These are phyloP conservation scores for Lithobates sylvaticus DNA, from an alignment of 2,797 vertebrate species.

Conservation along the genomic window DNA sequence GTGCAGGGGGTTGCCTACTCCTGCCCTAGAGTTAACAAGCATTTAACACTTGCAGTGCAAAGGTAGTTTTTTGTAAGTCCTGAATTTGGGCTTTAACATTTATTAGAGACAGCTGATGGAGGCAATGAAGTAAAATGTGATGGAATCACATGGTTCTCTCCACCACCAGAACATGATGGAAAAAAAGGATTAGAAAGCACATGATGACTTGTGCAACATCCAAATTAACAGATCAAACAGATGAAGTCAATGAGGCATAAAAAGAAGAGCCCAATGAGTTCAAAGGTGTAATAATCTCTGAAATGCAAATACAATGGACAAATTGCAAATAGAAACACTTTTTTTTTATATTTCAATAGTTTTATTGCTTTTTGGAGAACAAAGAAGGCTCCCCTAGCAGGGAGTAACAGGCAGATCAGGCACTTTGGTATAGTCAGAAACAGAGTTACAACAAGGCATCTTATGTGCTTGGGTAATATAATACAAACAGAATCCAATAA, in stretches of 20 bases:
- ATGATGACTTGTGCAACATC: not conserved
- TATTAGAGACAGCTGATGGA: not conserved
- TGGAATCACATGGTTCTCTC: constrained; percentile 2
- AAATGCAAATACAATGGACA: not conserved
- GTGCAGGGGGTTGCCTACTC: no score
- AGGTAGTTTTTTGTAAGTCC: no score
- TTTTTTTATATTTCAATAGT: no score
- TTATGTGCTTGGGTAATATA: no score
- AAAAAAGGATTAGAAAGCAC: constrained; percentile 31
- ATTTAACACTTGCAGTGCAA: no score
- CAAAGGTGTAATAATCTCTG: not conserved
- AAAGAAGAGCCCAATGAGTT: not conserved
- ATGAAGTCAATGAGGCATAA: not conserved
- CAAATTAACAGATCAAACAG: constrained; percentile 11
- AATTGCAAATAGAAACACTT: not conserved
- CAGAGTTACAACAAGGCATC: no score
- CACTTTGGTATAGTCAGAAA: no score
- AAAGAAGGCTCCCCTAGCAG: no score
- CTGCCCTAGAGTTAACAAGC: no score
- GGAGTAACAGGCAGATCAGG: no score
- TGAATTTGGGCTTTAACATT: not conserved
- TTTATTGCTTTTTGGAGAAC: no score
- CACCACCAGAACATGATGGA: not conserved
- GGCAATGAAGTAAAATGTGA: not conserved
- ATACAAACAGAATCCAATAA: no score